phyloP scores from a whole-genome alignment of 2,797 vertebrate species.

The Allobates femoralis region DNA sequence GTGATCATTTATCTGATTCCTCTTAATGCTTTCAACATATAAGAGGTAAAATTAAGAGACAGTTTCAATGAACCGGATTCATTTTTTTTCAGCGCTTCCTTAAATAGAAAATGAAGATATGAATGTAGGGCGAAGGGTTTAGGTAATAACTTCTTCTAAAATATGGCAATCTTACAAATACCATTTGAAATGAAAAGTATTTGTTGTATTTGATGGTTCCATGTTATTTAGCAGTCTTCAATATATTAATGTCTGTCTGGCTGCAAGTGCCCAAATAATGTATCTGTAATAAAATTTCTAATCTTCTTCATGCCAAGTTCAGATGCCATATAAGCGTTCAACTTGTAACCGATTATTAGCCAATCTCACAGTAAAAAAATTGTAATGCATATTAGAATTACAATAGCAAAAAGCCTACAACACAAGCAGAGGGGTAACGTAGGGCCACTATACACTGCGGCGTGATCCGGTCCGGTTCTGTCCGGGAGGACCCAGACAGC shows the following conservation, averaged over 20 bases:
- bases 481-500: too few relatives aligned
- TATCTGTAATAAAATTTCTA: background rate
- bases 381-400: too few relatives aligned
- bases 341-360: background rate
- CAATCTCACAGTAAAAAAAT: background rate
- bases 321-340: background rate
- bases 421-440: too few relatives aligned
- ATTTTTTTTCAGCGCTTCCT: constrained; percentile 14
- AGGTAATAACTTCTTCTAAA: constrained; percentile 12
- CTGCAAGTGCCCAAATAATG: background rate
- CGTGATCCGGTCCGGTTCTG: too few relatives aligned
- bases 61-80: constrained; percentile 3
- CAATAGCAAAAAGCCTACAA: too few relatives aligned
- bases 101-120: constrained; percentile 15
- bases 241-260: background rate
- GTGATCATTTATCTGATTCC: constrained; percentile 47
- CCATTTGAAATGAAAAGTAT: background rate
- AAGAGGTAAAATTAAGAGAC: constrained; percentile 29
- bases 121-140: constrained; percentile 22
- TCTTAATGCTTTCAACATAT: constrained; percentile 42
- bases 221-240: background rate
- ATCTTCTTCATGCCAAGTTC: background rate
- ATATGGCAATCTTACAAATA: background rate
- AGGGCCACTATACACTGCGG: too few relatives aligned
- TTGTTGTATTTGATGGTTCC: background rate